Evolutionary conservation across 2,113 vertebrate species (phyloP), one percentile per base, ranked within the genome.

Genomic region (Asarcornis scutulata): DNA sequence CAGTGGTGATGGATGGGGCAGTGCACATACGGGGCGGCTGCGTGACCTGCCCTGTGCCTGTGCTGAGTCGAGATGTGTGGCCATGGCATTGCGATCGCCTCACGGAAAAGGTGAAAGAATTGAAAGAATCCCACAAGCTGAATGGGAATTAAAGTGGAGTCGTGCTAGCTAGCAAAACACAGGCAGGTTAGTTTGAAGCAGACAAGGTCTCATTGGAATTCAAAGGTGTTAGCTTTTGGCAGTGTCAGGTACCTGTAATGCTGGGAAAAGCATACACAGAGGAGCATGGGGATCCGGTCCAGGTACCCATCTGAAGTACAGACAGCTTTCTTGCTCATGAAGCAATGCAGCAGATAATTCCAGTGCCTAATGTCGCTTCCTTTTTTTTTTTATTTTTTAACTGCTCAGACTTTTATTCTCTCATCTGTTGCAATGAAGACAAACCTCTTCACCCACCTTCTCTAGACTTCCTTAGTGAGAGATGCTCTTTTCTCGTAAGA

Each of bases 11-110:
- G 38, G 38, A 40, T 64, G 62, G 38, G 62, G 38, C 62, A 40
- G 17, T 26, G 36, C 59, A 5, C 1, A 0, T 21, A 31, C 16
- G 11, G 16, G 50, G 11, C 3, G 1, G 16, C 5, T 5, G 2
- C 4, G 29, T 5, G 25, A 56, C 48, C 25, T 34, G 23, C 10
- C 20, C 20, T 22, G 14, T 11, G 40, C 34, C 44, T 46, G 36
- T 40, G 36, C 53, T 58, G 50, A 38, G 81, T 46, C 58, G 42
- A 32, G 48, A 44, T 73, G 34, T 1, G 2, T 22, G 32, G 11
- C 46, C 46, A 1, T 48, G 46, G 46, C 46, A 48, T 48, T 6
- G 46, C 10, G 20, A 48, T 22, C 5, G 46, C 46, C 46, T 48
- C 46, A 48, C 10, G 46, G 46, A 48, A 48, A 48, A 48, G 46